Percentiles rank a stretch among this genome's conserved stretches.
phyloP scores from a whole-genome alignment of 2,888 invertebrate genomes.

The Linyphia triangularis region DNA sequence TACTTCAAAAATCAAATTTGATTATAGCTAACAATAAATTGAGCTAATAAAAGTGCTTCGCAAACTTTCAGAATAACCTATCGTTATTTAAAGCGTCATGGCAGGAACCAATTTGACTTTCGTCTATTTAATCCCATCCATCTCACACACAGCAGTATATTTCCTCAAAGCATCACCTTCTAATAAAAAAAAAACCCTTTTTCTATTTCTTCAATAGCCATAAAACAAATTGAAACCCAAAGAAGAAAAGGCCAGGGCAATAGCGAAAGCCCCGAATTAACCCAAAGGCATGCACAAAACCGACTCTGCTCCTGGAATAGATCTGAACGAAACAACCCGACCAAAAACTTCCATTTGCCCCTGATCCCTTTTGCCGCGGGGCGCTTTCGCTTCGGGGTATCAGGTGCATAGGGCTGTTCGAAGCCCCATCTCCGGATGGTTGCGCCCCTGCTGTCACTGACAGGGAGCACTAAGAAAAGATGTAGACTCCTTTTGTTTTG shows the following conservation, averaged over 20 bases:
- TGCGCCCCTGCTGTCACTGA: slow-evolving; percentile 34
- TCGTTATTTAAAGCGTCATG: too few relatives aligned
- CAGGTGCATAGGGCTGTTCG: slow-evolving; percentile 22
- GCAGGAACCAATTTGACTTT: too few relatives aligned
- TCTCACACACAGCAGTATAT: too few relatives aligned
- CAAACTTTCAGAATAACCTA: too few relatives aligned
- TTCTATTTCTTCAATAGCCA: neutral
- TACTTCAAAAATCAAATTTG: too few relatives aligned
- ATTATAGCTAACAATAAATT: too few relatives aligned
- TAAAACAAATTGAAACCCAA: neutral
- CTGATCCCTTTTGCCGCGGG: neutral
- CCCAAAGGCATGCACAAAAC: slow-evolving; percentile 52
- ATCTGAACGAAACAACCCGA: slow-evolving; percentile 44
- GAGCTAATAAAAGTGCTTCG: too few relatives aligned
- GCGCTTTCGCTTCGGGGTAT: slow-evolving; percentile 38
- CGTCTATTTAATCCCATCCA: too few relatives aligned
- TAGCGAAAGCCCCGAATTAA: slow-evolving; percentile 12
- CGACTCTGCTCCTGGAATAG: slow-evolving; percentile 15
- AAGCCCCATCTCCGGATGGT: slow-evolving; percentile 17
- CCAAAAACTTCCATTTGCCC: slow-evolving; percentile 66
- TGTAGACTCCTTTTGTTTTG: slow-evolving; percentile 6
- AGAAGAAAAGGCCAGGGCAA: neutral
- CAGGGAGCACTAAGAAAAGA: slow-evolving; percentile 24
- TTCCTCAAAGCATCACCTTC: too few relatives aligned
- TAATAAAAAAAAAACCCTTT: too few relatives aligned